phyloP scores from a whole-genome alignment of 2,888 invertebrate species.

The Philaethria dido region DNA sequence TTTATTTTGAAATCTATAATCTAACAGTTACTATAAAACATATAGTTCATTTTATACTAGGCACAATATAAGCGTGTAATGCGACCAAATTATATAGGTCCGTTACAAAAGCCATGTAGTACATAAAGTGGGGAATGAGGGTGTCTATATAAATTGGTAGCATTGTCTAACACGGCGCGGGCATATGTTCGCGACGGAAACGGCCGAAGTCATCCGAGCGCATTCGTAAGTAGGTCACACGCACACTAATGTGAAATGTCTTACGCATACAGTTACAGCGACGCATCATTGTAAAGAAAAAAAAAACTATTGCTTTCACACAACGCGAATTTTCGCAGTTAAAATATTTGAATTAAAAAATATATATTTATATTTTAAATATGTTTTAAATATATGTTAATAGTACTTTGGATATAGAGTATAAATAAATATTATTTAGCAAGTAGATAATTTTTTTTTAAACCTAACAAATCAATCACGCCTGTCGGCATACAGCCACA shows the following conservation, averaged over 20 bases:
- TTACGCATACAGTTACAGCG: constrained; percentile 54
- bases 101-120: constrained; percentile 23
- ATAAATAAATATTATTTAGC: no score
- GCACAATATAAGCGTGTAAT: constrained; percentile 12
- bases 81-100: constrained; percentile 36
- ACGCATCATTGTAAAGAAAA: constrained; percentile 59
- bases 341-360: constrained; percentile 13
- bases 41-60: neutral
- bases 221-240: constrained; percentile 81
- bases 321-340: constrained; percentile 59
- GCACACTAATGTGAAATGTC: constrained; percentile 59
- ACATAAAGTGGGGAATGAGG: constrained; percentile 38
- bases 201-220: constrained; percentile 69
- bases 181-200: constrained; percentile 74
- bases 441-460: neutral
- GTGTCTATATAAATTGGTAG: constrained; percentile 62
- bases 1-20: neutral
- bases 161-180: constrained; percentile 62
- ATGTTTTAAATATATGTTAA: no score
- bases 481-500: constrained; percentile 9
- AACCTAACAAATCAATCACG: neutral
- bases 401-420: no score
- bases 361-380: no score
- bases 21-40: neutral
- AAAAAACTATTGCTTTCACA: constrained; percentile 67